Conservation (phyloP, 2,888 invertebrate genomes). For the Ophraella communa region DNA sequence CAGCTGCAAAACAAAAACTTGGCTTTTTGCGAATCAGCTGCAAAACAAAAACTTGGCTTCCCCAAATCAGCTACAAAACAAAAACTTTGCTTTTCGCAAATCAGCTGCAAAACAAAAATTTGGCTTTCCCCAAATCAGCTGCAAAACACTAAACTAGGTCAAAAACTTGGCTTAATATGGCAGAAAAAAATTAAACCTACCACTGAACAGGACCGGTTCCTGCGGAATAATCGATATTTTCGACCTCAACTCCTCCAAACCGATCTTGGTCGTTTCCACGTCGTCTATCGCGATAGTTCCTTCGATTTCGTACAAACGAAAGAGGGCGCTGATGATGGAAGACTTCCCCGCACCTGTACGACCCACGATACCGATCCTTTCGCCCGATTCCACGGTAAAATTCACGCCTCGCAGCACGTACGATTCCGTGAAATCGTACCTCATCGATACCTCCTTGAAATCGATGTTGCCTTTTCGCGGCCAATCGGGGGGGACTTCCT, state of each 20-base stretch:
- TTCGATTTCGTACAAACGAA: slow-evolving; percentile 79
- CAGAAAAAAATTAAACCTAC: slow-evolving; percentile 57
- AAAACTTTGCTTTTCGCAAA: too few relatives aligned
- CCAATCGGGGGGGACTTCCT: slow-evolving; percentile 65
- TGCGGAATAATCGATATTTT: slow-evolving; percentile 86
- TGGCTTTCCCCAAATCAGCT: too few relatives aligned
- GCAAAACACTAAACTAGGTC: too few relatives aligned
- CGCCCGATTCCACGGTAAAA: slow-evolving; percentile 71
- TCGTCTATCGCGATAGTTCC: slow-evolving; percentile 85
- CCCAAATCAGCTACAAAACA: too few relatives aligned
- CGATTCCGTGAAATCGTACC: slow-evolving; percentile 74
- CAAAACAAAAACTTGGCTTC: too few relatives aligned
- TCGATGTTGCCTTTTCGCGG: slow-evolving; percentile 73
- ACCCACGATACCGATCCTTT: slow-evolving; percentile 82
- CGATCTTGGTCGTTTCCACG: slow-evolving; percentile 72
- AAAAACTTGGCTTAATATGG: too few relatives aligned
- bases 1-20: too few relatives aligned
- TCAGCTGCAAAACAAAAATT: too few relatives aligned
- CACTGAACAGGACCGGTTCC: slow-evolving; percentile 86
- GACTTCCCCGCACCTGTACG: slow-evolving; percentile 86
- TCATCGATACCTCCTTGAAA: slow-evolving; percentile 73
- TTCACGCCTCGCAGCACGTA: slow-evolving; percentile 78
- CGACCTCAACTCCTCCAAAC: slow-evolving; percentile 76
- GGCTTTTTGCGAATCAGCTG: too few relatives aligned
- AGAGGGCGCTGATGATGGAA: slow-evolving; percentile 77